Conservation (phyloP, 1,140 invertebrate species). For the Procambarus virginalis region DNA sequence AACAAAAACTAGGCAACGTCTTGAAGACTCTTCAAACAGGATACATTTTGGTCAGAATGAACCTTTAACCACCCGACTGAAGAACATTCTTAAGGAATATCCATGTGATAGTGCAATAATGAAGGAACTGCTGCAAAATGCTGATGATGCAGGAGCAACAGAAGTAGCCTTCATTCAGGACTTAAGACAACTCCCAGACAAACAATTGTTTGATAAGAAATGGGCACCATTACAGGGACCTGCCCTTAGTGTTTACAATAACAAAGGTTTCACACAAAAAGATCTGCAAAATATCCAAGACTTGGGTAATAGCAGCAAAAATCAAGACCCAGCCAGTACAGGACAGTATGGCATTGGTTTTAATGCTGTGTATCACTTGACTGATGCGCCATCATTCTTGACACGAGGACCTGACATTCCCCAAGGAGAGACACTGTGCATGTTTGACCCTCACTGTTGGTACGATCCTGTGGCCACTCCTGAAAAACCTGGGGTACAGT, state of each 20-base stretch:
- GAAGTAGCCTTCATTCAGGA: slow-evolving; percentile 27
- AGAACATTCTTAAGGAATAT: slow-evolving; percentile 41
- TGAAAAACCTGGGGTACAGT: slow-evolving; percentile 19
- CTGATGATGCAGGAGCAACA: slow-evolving; percentile 41
- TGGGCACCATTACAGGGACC: slow-evolving; percentile 26
- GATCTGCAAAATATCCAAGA: slow-evolving; percentile 25
- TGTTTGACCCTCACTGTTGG: slow-evolving; percentile 53
- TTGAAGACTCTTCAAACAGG: slow-evolving; percentile 8
- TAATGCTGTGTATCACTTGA: slow-evolving; percentile 34
- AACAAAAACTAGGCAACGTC: not conserved
- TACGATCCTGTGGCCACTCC: slow-evolving; percentile 26
- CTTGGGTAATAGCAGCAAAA: slow-evolving; percentile 24
- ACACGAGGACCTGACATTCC: slow-evolving; percentile 20
- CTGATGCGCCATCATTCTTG: slow-evolving; percentile 45
- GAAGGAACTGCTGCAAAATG: slow-evolving; percentile 54
- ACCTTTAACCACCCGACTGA: slow-evolving; percentile 41
- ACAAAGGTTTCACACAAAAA: slow-evolving; percentile 20
- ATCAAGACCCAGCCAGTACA: slow-evolving; percentile 23
- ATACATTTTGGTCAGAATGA: slow-evolving; percentile 40
- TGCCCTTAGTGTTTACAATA: slow-evolving; percentile 32
- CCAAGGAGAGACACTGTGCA: slow-evolving; percentile 26
- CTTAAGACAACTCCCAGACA: slow-evolving; percentile 3
- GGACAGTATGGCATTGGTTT: slow-evolving; percentile 47
- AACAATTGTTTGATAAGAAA: not conserved
- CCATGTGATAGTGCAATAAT: slow-evolving; percentile 10